Percentiles rank a stretch among this genome's conserved stretches.
These are phyloP conservation scores for Eudasyphora cyanicolor DNA, from an alignment of 2,888 invertebrate species.

Conservation along the genomic window DNA sequence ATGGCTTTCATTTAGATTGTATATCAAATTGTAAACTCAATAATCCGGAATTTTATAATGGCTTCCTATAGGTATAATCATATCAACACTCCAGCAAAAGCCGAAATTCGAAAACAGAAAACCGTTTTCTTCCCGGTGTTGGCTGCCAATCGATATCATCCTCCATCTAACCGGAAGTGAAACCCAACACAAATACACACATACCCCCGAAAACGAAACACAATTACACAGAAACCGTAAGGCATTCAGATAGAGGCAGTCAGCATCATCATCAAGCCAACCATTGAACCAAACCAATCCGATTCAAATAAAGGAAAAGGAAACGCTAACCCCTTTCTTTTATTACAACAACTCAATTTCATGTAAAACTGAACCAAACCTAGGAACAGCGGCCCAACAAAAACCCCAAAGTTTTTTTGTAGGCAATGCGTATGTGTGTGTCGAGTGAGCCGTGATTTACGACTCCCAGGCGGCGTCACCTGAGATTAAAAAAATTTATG, in stretches of 20 bases:
- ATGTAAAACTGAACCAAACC: constrained; percentile 48
- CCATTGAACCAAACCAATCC: constrained; percentile 6
- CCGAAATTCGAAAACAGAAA: constrained; percentile 31
- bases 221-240: constrained; percentile 5
- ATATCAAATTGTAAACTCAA: constrained; percentile 64
- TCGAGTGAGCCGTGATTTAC: constrained; percentile 75
- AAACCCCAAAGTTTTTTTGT: constrained; percentile 17
- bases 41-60: constrained; percentile 64
- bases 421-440: not conserved
- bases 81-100: constrained; percentile 63
- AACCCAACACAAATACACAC: constrained; percentile 31
- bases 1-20: constrained; percentile 63
- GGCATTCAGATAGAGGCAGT: not conserved
- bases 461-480: constrained; percentile 80
- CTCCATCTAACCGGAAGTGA: constrained; percentile 58
- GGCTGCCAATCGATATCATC: constrained; percentile 74
- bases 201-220: constrained; percentile 24
- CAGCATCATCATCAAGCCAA: not conserved
- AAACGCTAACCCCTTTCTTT: constrained; percentile 36
- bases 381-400: constrained; percentile 47
- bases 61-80: constrained; percentile 64
- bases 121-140: constrained; percentile 53
- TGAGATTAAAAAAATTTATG: constrained; percentile 77
- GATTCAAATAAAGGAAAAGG: constrained; percentile 43
- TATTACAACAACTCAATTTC: constrained; percentile 61